Evolutionary conservation across 2,113 vertebrate species (phyloP).

Genomic region (Aspidoscelis tigris): DNA sequence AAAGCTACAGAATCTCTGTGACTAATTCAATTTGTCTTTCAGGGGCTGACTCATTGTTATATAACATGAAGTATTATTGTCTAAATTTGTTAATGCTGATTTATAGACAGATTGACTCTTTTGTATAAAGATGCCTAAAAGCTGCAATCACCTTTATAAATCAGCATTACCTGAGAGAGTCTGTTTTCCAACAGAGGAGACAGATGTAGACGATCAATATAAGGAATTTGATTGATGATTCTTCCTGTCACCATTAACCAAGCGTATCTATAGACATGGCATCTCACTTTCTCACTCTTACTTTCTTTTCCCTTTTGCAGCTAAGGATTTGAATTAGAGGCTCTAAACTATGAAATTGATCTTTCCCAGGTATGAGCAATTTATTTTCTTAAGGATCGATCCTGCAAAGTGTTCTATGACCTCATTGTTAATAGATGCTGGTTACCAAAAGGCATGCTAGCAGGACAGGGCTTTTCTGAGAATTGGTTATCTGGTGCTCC

Average conservation of each 20-base stretch:
- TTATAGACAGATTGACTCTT: conserved; percentile 60
- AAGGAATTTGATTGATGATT: conserved; percentile 62
- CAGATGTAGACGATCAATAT: conserved; percentile 63
- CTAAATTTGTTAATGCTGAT: conserved; percentile 72
- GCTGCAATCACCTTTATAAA: conserved; percentile 62
- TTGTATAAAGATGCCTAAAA: conserved; percentile 64
- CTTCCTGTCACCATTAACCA: conserved; percentile 49
- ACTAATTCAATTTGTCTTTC: conserved; percentile 65
- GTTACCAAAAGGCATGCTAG: background rate
- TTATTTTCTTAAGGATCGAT: conserved; percentile 33
- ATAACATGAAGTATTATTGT: conserved; percentile 68
- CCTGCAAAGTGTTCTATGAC: conserved; percentile 1
- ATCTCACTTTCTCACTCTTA: conserved; percentile 29
- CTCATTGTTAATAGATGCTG: background rate
- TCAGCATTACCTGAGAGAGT: conserved; percentile 55
- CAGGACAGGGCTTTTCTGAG: background rate
- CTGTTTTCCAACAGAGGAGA: conserved; percentile 58
- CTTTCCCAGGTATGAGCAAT: conserved; percentile 38
- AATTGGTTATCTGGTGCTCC: background rate
- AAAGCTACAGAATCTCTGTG: conserved; percentile 64
- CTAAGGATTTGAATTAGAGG: conserved; percentile 44
- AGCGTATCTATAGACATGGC: conserved; percentile 35
- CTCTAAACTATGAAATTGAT: conserved; percentile 53
- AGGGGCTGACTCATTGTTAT: conserved; percentile 63
- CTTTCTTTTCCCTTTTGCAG: conserved; percentile 42